Base-by-base conservation (phyloP, 2,888 invertebrate species). In the Temnothorax rugatulus region DNA sequence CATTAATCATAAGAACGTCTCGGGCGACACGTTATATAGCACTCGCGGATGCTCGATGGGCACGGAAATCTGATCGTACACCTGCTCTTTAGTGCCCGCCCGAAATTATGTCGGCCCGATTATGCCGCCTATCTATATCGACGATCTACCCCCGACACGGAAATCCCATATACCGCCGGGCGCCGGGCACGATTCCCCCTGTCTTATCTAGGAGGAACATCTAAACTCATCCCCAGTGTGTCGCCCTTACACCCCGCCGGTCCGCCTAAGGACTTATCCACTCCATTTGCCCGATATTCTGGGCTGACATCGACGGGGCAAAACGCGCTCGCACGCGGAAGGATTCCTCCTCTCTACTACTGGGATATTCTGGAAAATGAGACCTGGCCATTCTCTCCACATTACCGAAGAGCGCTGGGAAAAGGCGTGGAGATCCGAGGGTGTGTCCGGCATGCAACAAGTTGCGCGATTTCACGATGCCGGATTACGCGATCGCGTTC, bases 91-190 rank as follows among this genome's bases (percentile, higher is more conserved):
- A 68, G 75, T 69, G 64, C 38, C 50, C 71, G 57, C 21, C 73
- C 74, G 82, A 88, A 89, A 89, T 89, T 84, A 89, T 88, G 85
- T 83, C 87, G 66, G 52, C 44, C 54, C 90, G 86, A 88, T 90
- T 90, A 86, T 77, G 57, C 74, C 59, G 71, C n/a, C 68, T 89
- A 90, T 91, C 91, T 85, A 79, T 79, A 88, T 73, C 61, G 85
- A 52, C 82, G 83, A 91, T 91, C 91, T 86, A 81, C 82, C 82
- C 82, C 82, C 59, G 50, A 18, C 79, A 71, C 82, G 88, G 90
- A 91, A 90, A 91, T 89, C 87, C 90, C 85, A 84, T 85, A 84
- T 87, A 89, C 74, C 83, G 79, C 82, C 69, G 63, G 57, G 85
- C 85, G 79, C 82, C 66, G 63, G 57, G 85, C 85, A 83, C 73